Base-by-base conservation (phyloP, 2,113 vertebrate genomes). In the Anguilla rostrata region DNA sequence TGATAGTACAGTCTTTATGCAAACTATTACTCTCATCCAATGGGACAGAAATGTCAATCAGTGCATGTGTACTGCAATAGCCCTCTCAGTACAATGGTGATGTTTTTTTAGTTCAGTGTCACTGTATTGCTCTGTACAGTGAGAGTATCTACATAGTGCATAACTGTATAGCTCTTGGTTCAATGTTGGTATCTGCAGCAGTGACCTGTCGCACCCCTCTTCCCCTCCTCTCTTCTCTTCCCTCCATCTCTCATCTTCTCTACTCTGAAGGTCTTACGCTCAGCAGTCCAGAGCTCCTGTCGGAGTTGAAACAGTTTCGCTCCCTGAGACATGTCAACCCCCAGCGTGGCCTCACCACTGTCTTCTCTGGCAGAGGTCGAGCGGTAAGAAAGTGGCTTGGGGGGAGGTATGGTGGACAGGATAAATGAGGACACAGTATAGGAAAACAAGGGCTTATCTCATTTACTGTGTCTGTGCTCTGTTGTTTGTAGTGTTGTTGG, bases 281-380 rank as follows among this genome's bases (percentile, higher is more conserved):
- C 71, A 83, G 82, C 86, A 91, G 88, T 83, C 90, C 91, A 7
- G 89, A 91, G 83, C 86, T 92, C 14, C 49, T 92, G 29, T 85
- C n/a, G 8, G 90, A 92, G 82, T 56, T 92, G 60, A 83, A 88
- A 40, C 71, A 90, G 22, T 79, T 83, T 22, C 89, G 83, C 41
- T 8, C 83, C 5, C 88, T 91, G 7, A 88, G 90, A 34, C 91
- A 88, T 34, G 87, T 92, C 49, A 60, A 78, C 22, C 41, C 29
- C 6, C 86, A 83, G 80, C 89, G 15, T 3, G 88, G 88, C 39
- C 60, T 85, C 20, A 92, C 86, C 18, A 90, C 0, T 0, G 87
- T 92, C 53, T 91, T 92, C 87, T 87, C 78, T 66, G 91, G 91
- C 7, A 87, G 87, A 53, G 90, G 91, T 26, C 83, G 88, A 79